phyloP scores from a whole-genome alignment of 1,140 invertebrate genomes.

The Ostrea denselamellosa region DNA sequence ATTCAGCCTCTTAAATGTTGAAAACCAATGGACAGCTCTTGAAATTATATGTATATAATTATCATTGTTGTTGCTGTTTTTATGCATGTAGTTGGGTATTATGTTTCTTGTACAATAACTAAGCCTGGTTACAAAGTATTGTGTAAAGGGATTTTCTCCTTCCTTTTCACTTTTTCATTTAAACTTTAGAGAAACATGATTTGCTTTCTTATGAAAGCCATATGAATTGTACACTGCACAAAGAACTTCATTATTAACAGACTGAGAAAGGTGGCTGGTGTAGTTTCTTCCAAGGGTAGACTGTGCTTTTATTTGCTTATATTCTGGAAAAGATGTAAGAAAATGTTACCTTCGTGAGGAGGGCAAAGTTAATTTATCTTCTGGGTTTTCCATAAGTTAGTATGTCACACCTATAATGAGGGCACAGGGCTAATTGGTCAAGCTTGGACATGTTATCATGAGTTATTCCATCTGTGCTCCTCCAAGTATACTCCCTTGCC shows the following conservation, averaged over 20 bases:
- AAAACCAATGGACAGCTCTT: conserved; percentile 2
- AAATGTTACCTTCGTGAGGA: not conserved
- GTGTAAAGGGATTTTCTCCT: not conserved
- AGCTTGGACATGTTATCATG: conserved; percentile 32
- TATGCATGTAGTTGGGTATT: conserved; percentile 31
- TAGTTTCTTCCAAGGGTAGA: not conserved
- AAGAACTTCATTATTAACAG: not conserved
- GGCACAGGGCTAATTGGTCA: conserved; percentile 6
- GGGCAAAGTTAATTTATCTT: not conserved
- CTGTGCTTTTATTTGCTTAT: conserved; percentile 18
- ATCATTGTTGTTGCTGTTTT: not conserved
- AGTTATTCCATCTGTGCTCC: conserved; percentile 28
- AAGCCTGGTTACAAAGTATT: not conserved
- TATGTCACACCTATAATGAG: not conserved
- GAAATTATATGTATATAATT: not conserved
- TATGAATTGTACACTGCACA: not conserved
- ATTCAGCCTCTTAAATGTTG: conserved; percentile 6
- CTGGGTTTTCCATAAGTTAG: not conserved
- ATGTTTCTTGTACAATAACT: not conserved
- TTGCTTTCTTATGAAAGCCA: not conserved
- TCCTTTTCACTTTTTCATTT: too few relatives aligned
- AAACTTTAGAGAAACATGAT: not conserved
- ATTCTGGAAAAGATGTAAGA: conserved; percentile 21
- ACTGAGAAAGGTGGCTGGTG: not conserved
- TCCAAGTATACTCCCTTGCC: not conserved